Percentiles rank a stretch among this genome's conserved stretches.
These are phyloP conservation scores for Cactoblastis cactorum DNA, from an alignment of 2,888 invertebrate species.

Conservation along the genomic window DNA sequence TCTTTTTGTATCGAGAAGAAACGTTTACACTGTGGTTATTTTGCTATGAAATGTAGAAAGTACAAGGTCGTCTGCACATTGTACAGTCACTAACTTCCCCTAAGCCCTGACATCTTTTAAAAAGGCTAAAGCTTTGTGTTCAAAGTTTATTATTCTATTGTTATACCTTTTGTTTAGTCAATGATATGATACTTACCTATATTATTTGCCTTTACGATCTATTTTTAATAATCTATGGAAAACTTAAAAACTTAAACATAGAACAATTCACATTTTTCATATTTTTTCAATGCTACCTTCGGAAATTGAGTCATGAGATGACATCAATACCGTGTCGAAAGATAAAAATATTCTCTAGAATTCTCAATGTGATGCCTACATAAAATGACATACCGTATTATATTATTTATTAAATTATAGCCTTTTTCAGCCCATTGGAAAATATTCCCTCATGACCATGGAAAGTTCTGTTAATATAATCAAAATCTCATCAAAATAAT, in stretches of 20 bases:
- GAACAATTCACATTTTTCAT: too few relatives aligned
- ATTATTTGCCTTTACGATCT: too few relatives aligned
- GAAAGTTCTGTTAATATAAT: not conserved
- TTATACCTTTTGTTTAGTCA: too few relatives aligned
- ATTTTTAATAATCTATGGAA: too few relatives aligned
- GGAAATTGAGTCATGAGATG: not conserved
- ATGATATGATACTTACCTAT: too few relatives aligned
- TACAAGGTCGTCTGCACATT: not conserved
- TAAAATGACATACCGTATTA: not conserved
- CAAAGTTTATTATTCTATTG: too few relatives aligned
- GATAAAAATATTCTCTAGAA: not conserved
- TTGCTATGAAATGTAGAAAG: not conserved
- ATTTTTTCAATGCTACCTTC: too few relatives aligned
- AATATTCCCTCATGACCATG: not conserved
- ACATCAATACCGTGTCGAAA: conserved; percentile 1
- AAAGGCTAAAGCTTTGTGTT: too few relatives aligned
- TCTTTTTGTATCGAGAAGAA: conserved; percentile 18
- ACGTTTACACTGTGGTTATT: conserved; percentile 3
- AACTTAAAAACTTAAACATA: too few relatives aligned
- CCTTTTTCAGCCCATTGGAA: not conserved
- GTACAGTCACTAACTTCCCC: too few relatives aligned
- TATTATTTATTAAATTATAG: not conserved
- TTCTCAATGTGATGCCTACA: not conserved
- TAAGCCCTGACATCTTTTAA: too few relatives aligned
- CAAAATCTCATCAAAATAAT: not conserved